Evolutionary conservation across 2,888 invertebrate species (phyloP).

Genomic region (Chymomyza caudatula): DNA sequence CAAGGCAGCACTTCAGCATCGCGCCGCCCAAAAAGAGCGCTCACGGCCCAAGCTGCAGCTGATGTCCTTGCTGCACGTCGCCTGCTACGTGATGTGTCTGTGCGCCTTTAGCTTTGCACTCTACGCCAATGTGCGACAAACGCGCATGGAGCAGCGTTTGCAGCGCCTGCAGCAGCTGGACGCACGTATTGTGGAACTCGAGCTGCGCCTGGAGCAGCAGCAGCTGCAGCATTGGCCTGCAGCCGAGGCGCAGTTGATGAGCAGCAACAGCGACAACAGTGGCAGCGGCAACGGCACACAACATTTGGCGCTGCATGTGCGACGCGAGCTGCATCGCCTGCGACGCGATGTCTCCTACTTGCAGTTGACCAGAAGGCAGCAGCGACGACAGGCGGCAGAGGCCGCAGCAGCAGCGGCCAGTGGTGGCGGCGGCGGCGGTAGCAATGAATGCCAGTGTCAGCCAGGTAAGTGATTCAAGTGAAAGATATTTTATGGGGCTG

Average conservation of each 20-base stretch:
- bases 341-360: constrained; percentile 78
- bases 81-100: constrained; percentile 77
- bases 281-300: constrained; percentile 25
- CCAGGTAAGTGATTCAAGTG: constrained; percentile 80
- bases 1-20: not conserved
- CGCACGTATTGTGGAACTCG: constrained; percentile 75
- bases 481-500: no score
- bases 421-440: constrained; percentile 74
- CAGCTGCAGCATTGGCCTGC: constrained; percentile 58
- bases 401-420: constrained; percentile 49
- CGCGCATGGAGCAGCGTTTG: constrained; percentile 74
- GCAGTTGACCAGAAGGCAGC: constrained; percentile 75
- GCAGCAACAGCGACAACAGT: constrained; percentile 27
- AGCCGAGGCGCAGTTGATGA: constrained; percentile 53
- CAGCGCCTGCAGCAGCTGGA: constrained; percentile 75
- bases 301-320: constrained; percentile 72
- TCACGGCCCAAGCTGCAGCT: constrained; percentile 50
- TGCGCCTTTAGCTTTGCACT: constrained; percentile 77
- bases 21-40: constrained; percentile 42
- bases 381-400: constrained; percentile 73
- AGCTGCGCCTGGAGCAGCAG: constrained; percentile 71
- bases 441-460: constrained; percentile 83
- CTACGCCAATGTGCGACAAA: constrained; percentile 76
- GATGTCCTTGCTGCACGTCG: constrained; percentile 74
- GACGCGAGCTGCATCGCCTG: constrained; percentile 76